These are phyloP conservation scores for Jaculus jaculus DNA, from an alignment of 2,113 vertebrate genomes.

Conservation along the genomic window DNA sequence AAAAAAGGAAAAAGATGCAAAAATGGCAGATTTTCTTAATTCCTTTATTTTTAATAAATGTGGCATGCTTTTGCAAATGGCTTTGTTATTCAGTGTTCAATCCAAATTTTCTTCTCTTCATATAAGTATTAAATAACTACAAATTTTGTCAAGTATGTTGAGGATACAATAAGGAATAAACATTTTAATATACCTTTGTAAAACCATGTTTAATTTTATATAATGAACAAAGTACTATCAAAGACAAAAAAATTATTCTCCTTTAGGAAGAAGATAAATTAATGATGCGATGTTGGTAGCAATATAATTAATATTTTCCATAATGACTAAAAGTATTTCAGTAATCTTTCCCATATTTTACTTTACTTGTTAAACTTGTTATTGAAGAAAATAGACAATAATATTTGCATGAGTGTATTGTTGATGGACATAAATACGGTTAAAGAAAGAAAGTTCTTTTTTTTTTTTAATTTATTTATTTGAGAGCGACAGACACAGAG, in stretches of 20 bases:
- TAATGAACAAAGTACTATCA: not conserved
- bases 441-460: not conserved
- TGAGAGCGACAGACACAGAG: too few relatives aligned
- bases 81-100: slow-evolving; percentile 40
- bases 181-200: not conserved
- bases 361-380: not conserved
- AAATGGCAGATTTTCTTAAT: slow-evolving; percentile 15
- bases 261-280: not conserved
- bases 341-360: not conserved
- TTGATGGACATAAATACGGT: not conserved
- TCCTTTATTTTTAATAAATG: not conserved
- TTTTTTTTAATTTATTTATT: too few relatives aligned
- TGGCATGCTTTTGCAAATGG: not conserved
- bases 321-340: not conserved
- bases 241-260: not conserved
- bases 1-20: not conserved
- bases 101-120: not conserved
- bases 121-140: not conserved
- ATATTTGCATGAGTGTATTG: not conserved
- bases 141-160: not conserved
- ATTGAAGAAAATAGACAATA: not conserved
- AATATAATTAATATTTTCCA: not conserved
- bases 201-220: not conserved
- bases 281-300: not conserved
- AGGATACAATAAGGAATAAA: not conserved